Evolutionary conservation across 1,140 invertebrate species (phyloP).

Genomic region (Drosophila nannoptera): DNA sequence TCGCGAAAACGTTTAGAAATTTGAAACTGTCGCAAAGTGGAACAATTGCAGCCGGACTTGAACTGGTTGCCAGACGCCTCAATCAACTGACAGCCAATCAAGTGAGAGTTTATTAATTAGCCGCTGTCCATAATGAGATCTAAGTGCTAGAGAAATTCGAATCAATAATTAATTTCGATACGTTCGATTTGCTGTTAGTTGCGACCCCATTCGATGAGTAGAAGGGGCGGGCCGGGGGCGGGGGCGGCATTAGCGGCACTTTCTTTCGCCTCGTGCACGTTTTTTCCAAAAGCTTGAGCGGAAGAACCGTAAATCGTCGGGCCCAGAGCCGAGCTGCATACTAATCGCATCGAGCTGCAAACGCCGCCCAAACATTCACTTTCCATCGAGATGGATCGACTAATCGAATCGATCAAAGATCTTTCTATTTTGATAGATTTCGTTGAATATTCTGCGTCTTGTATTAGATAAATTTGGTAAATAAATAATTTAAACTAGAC

Average conservation of each 20-base stretch:
- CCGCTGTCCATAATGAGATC: constrained; percentile 51
- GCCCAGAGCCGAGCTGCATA: constrained; percentile 40
- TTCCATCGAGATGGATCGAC: constrained; percentile 33
- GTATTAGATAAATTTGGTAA: constrained; percentile 41
- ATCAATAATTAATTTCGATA: constrained; percentile 24
- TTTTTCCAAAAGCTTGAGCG: constrained; percentile 29
- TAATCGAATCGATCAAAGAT: constrained; percentile 20
- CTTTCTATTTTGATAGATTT: not conserved
- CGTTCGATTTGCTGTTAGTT: not conserved
- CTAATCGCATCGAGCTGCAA: constrained; percentile 28
- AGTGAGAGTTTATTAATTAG: constrained; percentile 76
- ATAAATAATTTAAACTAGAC: constrained; percentile 76
- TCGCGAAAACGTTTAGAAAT: constrained; percentile 22
- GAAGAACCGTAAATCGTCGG: constrained; percentile 67
- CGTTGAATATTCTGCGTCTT: constrained; percentile 30
- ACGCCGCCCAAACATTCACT: constrained; percentile 49
- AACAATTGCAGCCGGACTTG: constrained; percentile 70
- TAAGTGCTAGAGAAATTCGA: constrained; percentile 52
- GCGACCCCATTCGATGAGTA: constrained; percentile 38
- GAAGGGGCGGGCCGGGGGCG: not conserved
- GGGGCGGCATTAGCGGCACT: constrained; percentile 19
- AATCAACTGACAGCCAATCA: constrained; percentile 51
- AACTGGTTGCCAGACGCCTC: constrained; percentile 37
- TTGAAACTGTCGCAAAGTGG: constrained; percentile 63
- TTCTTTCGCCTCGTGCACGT: constrained; percentile 46